A percentile compares a stretch with the other conserved stretches of the same genome.
phyloP scores from a whole-genome alignment of 2,113 vertebrate genomes.

The Pelmatolapia mariae region DNA sequence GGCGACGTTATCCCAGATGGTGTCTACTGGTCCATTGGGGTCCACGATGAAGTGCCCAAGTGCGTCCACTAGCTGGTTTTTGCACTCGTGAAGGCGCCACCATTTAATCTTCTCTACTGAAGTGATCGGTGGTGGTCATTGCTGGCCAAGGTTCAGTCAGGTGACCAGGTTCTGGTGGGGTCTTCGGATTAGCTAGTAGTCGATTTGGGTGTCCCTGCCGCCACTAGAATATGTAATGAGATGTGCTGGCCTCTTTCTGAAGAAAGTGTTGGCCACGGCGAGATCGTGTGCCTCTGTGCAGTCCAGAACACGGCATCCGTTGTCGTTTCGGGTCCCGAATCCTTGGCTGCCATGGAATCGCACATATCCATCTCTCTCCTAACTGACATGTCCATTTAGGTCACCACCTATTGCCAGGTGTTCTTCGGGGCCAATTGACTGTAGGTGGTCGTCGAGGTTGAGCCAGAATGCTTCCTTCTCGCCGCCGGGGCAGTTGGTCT shows the following conservation, averaged over 20 bases:
- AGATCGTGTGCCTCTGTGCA: background rate
- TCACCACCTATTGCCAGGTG: background rate
- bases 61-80: background rate
- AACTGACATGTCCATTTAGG: background rate
- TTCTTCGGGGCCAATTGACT: background rate
- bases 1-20: background rate
- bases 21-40: background rate
- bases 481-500: background rate
- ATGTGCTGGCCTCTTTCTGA: background rate
- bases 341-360: background rate
- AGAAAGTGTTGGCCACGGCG: background rate
- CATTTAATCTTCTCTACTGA: background rate
- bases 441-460: background rate
- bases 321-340: background rate
- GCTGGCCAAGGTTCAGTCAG: background rate
- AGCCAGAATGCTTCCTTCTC: background rate
- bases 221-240: background rate
- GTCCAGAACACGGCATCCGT: background rate
- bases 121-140: background rate
- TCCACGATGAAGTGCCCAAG: background rate
- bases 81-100: background rate
- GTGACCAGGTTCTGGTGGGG: background rate
- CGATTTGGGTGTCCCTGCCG: background rate
- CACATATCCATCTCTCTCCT: background rate
- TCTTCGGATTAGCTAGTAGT: background rate